These are phyloP conservation scores for Dicrostonyx torquatus DNA, from an alignment of 2,797 vertebrate species.

Conservation along the genomic window DNA sequence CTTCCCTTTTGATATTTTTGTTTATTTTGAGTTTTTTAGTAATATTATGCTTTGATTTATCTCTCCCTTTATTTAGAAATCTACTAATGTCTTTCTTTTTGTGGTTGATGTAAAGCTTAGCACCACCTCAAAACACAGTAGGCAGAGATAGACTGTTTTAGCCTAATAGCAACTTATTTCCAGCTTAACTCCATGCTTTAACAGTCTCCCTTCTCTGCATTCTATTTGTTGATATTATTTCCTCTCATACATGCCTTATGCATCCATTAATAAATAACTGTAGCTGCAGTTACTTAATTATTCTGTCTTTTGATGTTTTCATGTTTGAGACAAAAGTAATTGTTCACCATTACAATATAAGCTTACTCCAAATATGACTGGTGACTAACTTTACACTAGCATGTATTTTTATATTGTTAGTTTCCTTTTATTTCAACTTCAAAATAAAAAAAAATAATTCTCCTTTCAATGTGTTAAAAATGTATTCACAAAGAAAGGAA, in stretches of 20 bases:
- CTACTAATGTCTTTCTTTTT: not conserved
- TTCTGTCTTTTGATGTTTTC: not conserved
- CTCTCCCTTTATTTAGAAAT: not conserved
- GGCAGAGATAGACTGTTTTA: not conserved
- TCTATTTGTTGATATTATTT: not conserved
- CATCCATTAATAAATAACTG: not conserved
- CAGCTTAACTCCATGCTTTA: not conserved
- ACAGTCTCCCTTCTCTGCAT: not conserved
- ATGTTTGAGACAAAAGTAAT: not conserved
- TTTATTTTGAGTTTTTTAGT: too few relatives aligned
- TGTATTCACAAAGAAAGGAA: not conserved
- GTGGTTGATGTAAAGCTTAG: not conserved
- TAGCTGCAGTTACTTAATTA: not conserved
- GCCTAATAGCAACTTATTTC: not conserved
- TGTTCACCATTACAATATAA: not conserved
- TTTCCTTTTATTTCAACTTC: not conserved
- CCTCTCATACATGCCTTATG: not conserved
- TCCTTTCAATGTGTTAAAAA: conserved; percentile 19
- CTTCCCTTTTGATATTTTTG: not conserved
- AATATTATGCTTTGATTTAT: not conserved
- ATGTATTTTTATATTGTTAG: not conserved
- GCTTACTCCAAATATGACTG: not conserved
- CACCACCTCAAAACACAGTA: too few relatives aligned
- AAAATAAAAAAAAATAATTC: not conserved
- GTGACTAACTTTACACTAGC: not conserved